Percentiles rank a stretch among this genome's conserved stretches.
phyloP scores from a whole-genome alignment of 1,140 invertebrate genomes.

The Augochlora pura region DNA sequence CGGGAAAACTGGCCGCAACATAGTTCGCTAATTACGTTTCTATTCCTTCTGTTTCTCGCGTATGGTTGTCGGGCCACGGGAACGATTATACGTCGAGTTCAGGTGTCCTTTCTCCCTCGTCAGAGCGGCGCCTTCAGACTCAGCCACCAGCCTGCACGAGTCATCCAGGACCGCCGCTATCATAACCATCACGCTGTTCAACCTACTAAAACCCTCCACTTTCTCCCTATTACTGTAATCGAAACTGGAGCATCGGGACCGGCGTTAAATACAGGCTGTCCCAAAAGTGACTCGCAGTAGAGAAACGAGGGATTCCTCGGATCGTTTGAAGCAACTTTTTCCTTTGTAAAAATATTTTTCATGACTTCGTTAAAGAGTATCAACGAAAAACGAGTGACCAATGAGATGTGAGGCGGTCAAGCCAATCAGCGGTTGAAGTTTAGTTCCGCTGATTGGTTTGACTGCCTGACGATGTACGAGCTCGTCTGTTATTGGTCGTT shows the following conservation, averaged over 20 bases:
- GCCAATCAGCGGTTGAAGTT: too few relatives aligned
- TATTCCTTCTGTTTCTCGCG: conserved; percentile 16
- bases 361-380: too few relatives aligned
- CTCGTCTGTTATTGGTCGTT: too few relatives aligned
- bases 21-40: background rate
- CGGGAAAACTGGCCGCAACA: background rate
- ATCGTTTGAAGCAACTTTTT: too few relatives aligned
- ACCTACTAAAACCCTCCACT: background rate
- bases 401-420: too few relatives aligned
- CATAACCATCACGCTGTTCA: background rate
- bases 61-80: conserved; percentile 13
- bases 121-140: conserved; percentile 17
- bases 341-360: too few relatives aligned
- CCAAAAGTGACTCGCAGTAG: too few relatives aligned
- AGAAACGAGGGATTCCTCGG: too few relatives aligned
- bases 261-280: background rate
- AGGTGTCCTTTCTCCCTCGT: conserved; percentile 25
- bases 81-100: conserved; percentile 33
- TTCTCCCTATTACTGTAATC: background rate
- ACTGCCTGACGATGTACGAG: too few relatives aligned
- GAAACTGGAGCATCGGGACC: background rate
- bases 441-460: too few relatives aligned
- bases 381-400: too few relatives aligned
- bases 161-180: background rate
- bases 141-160: conserved; percentile 24